Evolutionary conservation across 2,113 vertebrate species (phyloP), one percentile per base, ranked within the genome.

Genomic region (Phyllostomus discolor): DNA sequence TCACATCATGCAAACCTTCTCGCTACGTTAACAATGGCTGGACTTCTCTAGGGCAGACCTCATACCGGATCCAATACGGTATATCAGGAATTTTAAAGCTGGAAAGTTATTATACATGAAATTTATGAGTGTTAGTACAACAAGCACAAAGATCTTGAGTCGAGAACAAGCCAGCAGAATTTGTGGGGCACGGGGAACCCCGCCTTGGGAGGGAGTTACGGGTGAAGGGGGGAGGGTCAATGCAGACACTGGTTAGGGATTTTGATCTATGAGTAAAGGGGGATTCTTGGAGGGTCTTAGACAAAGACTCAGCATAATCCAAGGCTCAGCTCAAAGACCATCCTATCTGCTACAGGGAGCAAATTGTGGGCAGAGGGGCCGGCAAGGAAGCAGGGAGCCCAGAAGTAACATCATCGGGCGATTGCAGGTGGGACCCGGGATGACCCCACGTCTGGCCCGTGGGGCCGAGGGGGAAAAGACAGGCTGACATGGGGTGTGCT

Each of bases 341-440:
- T 41, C 80, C 14, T 70, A 7, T 70, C 20, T 78, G 6, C 24
- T 62, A 0, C 12, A 4, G 41, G 22, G 7, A 50, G n/a, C 22
- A 57, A 46, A 69, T 22, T 10, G 26, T 31, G 9, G 0, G 15
- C 7, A n/a, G 8, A 33, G 0, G 24, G 9, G 0, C 7, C 31
- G 20, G 24, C 10, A 15, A 43, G 73, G 22, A 79, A 91, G 9
- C 4, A 33, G n/a, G 24, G 26, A 72, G 19, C 50, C 33, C 64
- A 69, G 70, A 54, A 48, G 59, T 31, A 31, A 54, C 5, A 10
- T 50, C 62, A n/a, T 2, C 1, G 1, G 7, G 15, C 35, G 46
- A 43, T 10, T 4, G 50, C 64, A 35, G 38, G 10, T 43, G 38
- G 50, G 20, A 22, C 6, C 5, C 1, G 0, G 22, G 50, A 50